Conservation (phyloP, 2,888 invertebrate species). For the Leucoma salicis region DNA sequence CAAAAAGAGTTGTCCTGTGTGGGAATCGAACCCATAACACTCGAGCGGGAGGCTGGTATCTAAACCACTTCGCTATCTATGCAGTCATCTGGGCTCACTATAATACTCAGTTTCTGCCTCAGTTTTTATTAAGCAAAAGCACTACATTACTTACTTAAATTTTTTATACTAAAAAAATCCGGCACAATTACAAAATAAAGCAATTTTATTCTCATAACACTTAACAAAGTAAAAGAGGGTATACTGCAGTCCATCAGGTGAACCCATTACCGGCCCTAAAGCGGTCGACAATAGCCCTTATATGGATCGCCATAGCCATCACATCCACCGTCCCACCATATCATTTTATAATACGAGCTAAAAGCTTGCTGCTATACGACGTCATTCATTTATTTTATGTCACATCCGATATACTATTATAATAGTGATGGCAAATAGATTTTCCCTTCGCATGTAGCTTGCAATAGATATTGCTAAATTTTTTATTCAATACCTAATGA, state of each 20-base stretch:
- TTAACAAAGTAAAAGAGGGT: conserved; percentile 13
- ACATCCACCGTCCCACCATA: conserved; percentile 20
- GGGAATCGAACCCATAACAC: too few species aligned
- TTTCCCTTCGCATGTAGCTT: not conserved
- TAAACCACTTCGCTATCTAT: too few species aligned
- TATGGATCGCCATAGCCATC: conserved; percentile 28
- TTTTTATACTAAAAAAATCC: too few species aligned
- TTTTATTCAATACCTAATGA: too few species aligned
- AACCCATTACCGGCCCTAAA: conserved; percentile 33
- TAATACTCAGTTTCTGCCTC: too few species aligned
- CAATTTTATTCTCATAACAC: conserved; percentile 17
- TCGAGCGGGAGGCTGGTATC: too few species aligned
- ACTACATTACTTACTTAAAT: too few species aligned
- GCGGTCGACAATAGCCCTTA: conserved; percentile 40
- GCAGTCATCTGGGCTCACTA: too few species aligned
- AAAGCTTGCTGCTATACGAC: conserved; percentile 22
- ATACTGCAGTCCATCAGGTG: conserved; percentile 22
- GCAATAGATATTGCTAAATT: not conserved
- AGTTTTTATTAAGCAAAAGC: too few species aligned
- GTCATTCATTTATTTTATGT: conserved; percentile 7
- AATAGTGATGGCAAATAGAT: not conserved
- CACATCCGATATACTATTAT: not conserved
- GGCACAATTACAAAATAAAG: not conserved
- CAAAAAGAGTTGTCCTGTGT: too few species aligned
- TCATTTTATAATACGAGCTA: conserved; percentile 29